A percentile compares a stretch with the other conserved stretches of the same genome.
phyloP scores from a whole-genome alignment of 2,888 invertebrate species.

The Cordylochernes scorpioides region DNA sequence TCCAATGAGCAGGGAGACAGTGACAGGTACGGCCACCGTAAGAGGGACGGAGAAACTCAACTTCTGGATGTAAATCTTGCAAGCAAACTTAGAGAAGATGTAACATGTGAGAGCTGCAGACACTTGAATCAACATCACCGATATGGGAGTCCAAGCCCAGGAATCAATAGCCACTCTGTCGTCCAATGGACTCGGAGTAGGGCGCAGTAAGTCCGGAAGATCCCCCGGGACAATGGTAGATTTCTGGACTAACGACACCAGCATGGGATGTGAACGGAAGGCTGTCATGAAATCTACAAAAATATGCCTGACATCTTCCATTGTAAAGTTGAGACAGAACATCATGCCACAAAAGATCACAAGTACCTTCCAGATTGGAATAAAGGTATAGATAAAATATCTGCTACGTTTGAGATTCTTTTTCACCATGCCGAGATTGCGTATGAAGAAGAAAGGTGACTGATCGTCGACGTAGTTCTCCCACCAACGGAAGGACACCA shows the following conservation, averaged over 20 bases:
- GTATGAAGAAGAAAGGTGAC: conserved; percentile 50
- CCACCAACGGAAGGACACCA: conserved; percentile 89
- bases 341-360: conserved; percentile 48
- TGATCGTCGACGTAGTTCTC: conserved; percentile 77
- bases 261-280: conserved; percentile 39
- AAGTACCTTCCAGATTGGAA: conserved; percentile 69
- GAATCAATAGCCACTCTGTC: conserved; percentile 5
- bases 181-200: conserved; percentile 8
- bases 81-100: conserved; percentile 27
- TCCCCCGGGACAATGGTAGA: conserved; percentile 1
- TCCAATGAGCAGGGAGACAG: conserved; percentile 17
- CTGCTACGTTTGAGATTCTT: conserved; percentile 48
- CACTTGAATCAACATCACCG: conserved; percentile 19
- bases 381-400: conserved; percentile 65
- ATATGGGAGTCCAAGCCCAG: conserved; percentile 16
- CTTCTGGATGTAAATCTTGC: conserved; percentile 26
- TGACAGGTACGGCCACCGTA: conserved; percentile 21
- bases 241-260: conserved; percentile 6
- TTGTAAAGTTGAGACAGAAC: conserved; percentile 39
- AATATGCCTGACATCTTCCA: conserved; percentile 48
- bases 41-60: conserved; percentile 25
- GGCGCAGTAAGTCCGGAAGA: conserved; percentile 7
- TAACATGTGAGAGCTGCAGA: conserved; percentile 22
- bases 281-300: conserved; percentile 44
- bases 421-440: conserved; percentile 45